Evolutionary conservation across 2,888 invertebrate genomes (phyloP), one percentile per base, ranked within the genome.

Genomic region (Mythimna impura): DNA sequence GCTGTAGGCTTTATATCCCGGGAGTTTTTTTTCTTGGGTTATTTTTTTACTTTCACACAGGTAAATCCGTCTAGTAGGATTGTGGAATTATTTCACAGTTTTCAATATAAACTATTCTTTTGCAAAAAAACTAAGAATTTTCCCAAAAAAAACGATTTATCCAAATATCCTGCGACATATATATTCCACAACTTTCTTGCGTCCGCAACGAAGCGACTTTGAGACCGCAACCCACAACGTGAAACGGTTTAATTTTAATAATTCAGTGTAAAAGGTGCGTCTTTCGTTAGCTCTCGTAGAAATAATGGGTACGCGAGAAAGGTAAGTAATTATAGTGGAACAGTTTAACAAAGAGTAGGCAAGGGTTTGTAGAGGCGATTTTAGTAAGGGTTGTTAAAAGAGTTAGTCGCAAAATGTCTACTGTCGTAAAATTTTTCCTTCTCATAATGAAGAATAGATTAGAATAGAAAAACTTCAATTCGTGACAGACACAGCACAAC

Each of bases 101-200:
- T 47, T 47, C 0, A 20, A 47, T 43, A 20, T 47, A 5, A 47
- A 20, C 20, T 17, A 47, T 20, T 47, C 5, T 47, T 47, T 47
- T 6, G 7, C 14, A 17, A 47, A 7, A 20, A 47, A 47, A 47
- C 0, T 20, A 30, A 30, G 3, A 30, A 30, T 3, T 30, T 30
- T 30, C 30, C 30, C 8, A 6, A 40, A 7, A 40, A 30, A 22
- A 8, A n/a, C 36, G 3, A n/a, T 61, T 40, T 17, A 22, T 14
- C 34, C 7, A 22, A 40, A 1, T 6, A 22, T 3, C 22, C 22
- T 40, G 36, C 61, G 22, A 61, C 61, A 40, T 61, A 91, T 90
- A 91, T 91, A 93, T 92, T 93, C 91, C 91, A 87, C 92, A 94
- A 94, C 93, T 94, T 95, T 94, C 95, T 94, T 95, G 93, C 90